Evolutionary conservation across 2,888 invertebrate species (phyloP), one percentile per base, ranked within the genome.

Genomic region (Synergus gifuensis): DNA sequence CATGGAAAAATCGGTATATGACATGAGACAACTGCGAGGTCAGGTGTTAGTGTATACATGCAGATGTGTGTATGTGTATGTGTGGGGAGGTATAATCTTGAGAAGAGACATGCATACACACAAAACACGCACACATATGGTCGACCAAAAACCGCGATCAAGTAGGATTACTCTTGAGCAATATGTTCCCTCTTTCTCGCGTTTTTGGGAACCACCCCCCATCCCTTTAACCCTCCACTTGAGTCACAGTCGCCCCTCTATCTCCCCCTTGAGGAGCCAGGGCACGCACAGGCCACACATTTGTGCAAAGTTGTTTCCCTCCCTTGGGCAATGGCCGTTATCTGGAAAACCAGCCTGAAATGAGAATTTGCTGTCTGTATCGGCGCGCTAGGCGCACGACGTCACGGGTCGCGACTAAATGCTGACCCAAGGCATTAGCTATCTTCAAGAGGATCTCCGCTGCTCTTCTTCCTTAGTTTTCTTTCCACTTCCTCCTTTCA

Each of bases 151-250:
- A 89, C 91, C 91, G 89, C 91, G 91, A 91, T 91, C 91, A 91
- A 91, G 90, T 89, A 89, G 91, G 91, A 91, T 91, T 91, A 91
- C 90, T 89, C 82, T 83, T 86, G 83, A 89, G 90, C 91, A 91
- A 90, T 91, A 91, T 90, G 90, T 86, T 87, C 87, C 79, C 81
- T 78, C 63, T 80, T 82, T 54, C 64, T 54, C 69, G 79, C 54
- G 73, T 67, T 78, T 73, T 42, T 54, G 22, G 36, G 16, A 54
- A 58, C 78, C n/a, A 60, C 66, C 42, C 42, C 18, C 44, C 42
- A 36, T 46, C 49, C 60, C 44, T 73, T 77, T 79, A 76, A 54
- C 54, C 73, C 64, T 36, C 78, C 49, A 73, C 76, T 73, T 78
- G 79, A 63, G 78, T 79, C 81, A 82, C 83, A 82, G 82, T 80